Percentiles rank a stretch among this genome's conserved stretches.
Conservation (phyloP, 2,797 vertebrate genomes). For the Peromyscus aztecus region DNA sequence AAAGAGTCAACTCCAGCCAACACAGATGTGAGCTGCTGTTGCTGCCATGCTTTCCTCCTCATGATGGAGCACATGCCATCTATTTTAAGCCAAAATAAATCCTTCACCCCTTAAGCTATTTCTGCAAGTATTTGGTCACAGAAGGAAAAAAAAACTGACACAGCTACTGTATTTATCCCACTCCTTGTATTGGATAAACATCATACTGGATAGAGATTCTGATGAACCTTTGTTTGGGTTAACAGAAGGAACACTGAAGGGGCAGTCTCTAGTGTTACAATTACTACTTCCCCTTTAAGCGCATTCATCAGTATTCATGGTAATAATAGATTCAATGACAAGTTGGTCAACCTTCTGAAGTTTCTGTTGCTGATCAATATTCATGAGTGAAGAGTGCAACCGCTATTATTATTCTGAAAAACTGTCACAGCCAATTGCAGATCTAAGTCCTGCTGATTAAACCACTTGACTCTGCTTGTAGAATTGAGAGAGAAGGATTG, state of each 20-base stretch:
- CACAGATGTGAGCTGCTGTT: background rate
- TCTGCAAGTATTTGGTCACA: background rate
- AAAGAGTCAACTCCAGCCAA: background rate
- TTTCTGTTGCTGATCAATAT: slow-evolving; percentile 76
- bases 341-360: slow-evolving; percentile 75
- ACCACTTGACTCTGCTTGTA: background rate
- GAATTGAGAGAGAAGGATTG: background rate
- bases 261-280: slow-evolving; percentile 56
- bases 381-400: slow-evolving; percentile 62
- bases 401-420: slow-evolving; percentile 52
- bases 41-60: background rate
- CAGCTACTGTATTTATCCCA: background rate
- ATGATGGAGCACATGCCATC: background rate
- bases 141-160: background rate
- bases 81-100: background rate
- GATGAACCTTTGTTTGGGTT: slow-evolving; percentile 1
- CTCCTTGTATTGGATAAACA: background rate
- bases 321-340: slow-evolving; percentile 73
- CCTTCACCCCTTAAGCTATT: background rate
- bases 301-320: slow-evolving; percentile 60
- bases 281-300: slow-evolving; percentile 66
- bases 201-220: background rate
- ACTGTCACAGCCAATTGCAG: slow-evolving; percentile 57
- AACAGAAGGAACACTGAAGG: slow-evolving; percentile 55
- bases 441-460: slow-evolving; percentile 38